These are phyloP conservation scores for Brachypterus glaber DNA, from an alignment of 2,888 invertebrate species.

Conservation along the genomic window DNA sequence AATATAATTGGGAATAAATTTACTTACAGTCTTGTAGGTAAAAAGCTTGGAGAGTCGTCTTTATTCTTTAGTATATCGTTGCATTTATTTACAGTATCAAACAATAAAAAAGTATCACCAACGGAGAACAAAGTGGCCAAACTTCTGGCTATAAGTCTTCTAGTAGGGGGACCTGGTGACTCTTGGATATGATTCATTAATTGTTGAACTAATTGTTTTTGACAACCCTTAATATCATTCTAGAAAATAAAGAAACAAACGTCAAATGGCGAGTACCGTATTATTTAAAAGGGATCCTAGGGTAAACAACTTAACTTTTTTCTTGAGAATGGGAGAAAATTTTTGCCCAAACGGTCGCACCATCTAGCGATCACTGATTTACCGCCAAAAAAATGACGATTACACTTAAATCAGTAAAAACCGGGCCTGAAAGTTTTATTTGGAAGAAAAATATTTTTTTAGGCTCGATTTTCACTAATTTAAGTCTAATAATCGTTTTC, in stretches of 20 bases:
- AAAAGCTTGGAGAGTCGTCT: conserved; percentile 93
- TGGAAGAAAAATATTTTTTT: neutral
- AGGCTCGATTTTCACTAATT: too few relatives aligned
- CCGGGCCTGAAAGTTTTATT: too few relatives aligned
- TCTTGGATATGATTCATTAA: conserved; percentile 82
- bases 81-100: conserved; percentile 95
- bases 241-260: conserved; percentile 46
- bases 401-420: neutral
- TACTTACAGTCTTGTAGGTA: conserved; percentile 87
- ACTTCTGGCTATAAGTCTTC: conserved; percentile 83
- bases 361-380: too few relatives aligned
- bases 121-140: conserved; percentile 92
- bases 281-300: too few relatives aligned
- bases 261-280: too few relatives aligned
- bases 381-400: conserved; percentile 4
- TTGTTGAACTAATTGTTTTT: conserved; percentile 91
- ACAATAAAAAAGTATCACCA: conserved; percentile 92
- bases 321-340: conserved; percentile 8
- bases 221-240: conserved; percentile 94
- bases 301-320: too few relatives aligned
- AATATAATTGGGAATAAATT: too few relatives aligned
- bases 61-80: conserved; percentile 95
- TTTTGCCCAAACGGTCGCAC: too few relatives aligned
- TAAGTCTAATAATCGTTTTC: too few relatives aligned
- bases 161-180: conserved; percentile 86